phyloP scores from a whole-genome alignment of 1,140 invertebrate species.

The Lasioglossum baleicum region DNA sequence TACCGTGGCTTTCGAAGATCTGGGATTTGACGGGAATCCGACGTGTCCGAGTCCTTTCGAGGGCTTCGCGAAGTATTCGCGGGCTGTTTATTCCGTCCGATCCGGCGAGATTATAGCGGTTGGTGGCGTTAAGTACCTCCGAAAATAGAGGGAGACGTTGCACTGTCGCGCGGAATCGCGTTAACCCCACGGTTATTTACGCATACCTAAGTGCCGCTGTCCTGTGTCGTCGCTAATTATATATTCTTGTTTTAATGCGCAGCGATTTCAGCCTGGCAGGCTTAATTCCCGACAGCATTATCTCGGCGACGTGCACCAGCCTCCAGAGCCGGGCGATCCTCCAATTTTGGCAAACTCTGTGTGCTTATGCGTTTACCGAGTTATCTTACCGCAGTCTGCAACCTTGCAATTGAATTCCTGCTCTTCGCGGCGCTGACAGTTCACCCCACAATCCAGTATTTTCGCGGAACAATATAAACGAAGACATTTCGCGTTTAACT shows the following conservation, averaged over 20 bases:
- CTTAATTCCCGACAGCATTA: background rate
- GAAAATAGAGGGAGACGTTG: background rate
- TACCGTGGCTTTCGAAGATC: background rate
- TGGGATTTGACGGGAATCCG: too few relatives aligned
- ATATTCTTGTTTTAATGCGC: conserved; percentile 26
- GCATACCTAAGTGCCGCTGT: conserved; percentile 7
- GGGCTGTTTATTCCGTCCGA: background rate
- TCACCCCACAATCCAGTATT: too few relatives aligned
- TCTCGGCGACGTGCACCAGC: background rate
- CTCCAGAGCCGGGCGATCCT: too few relatives aligned
- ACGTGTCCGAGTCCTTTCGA: background rate
- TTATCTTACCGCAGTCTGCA: too few relatives aligned
- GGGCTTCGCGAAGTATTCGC: background rate
- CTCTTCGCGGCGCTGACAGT: too few relatives aligned
- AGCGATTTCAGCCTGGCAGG: background rate
- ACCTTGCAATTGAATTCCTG: too few relatives aligned
- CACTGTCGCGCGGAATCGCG: conserved; percentile 17
- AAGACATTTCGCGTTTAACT: too few relatives aligned
- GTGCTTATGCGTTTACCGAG: too few relatives aligned
- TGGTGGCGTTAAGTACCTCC: conserved; percentile 1
- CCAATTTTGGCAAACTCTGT: too few relatives aligned
- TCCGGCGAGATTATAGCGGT: conserved; percentile 4
- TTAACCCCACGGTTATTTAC: conserved; percentile 42
- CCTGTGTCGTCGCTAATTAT: conserved; percentile 29
- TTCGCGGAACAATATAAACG: too few relatives aligned